Percentiles rank a stretch among this genome's conserved stretches.
These are phyloP conservation scores for Cybosia mesomella DNA, from an alignment of 2,888 invertebrate genomes.

Conservation along the genomic window DNA sequence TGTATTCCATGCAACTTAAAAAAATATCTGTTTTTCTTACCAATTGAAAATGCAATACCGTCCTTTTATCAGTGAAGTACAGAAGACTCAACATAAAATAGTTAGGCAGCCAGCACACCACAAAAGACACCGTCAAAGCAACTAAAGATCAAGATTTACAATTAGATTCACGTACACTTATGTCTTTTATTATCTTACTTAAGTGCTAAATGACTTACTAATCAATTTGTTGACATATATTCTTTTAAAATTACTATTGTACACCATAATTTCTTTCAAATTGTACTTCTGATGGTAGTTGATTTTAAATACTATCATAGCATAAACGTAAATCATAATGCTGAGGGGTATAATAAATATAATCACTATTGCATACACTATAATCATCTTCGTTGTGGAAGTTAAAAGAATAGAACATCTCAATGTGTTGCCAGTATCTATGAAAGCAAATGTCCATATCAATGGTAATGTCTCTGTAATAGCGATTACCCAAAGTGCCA, in stretches of 20 bases:
- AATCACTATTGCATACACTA: slow-evolving; percentile 35
- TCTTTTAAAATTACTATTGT: slow-evolving; percentile 48
- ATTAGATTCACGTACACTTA: background rate
- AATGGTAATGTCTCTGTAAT: slow-evolving; percentile 47
- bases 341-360: slow-evolving; percentile 51
- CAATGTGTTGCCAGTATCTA: slow-evolving; percentile 35
- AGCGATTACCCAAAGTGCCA: slow-evolving; percentile 49
- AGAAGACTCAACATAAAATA: slow-evolving; percentile 64
- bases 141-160: slow-evolving; percentile 60
- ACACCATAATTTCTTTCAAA: slow-evolving; percentile 34
- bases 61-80: slow-evolving; percentile 56
- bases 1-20: no score
- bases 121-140: slow-evolving; percentile 76
- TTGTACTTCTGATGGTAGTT: slow-evolving; percentile 43
- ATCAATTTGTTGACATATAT: slow-evolving; percentile 55
- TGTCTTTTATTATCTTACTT: background rate
- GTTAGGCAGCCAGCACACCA: slow-evolving; percentile 78
- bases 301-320: slow-evolving; percentile 52
- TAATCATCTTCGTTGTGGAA: slow-evolving; percentile 30
- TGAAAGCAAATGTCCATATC: slow-evolving; percentile 34
- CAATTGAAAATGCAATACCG: slow-evolving; percentile 53
- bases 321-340: slow-evolving; percentile 51
- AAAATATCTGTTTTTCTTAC: slow-evolving; percentile 58
- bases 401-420: slow-evolving; percentile 41
- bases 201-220: slow-evolving; percentile 37